Evolutionary conservation across 2,113 vertebrate genomes (phyloP).

Genomic region (Isichthys henryi): DNA sequence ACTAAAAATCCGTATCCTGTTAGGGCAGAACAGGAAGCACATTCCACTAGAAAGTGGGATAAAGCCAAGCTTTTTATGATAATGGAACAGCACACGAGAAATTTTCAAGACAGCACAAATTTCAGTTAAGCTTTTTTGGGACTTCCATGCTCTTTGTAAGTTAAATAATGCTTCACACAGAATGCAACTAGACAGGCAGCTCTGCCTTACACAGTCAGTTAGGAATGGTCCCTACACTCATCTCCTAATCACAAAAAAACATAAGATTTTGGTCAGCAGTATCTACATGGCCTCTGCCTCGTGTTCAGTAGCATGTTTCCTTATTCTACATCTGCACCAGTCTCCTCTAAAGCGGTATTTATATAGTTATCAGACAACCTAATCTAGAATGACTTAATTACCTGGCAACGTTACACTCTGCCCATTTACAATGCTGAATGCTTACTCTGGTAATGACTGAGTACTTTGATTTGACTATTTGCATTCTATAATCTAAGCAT

Average conservation of each 20-base stretch:
- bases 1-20: not conserved
- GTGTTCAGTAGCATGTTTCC: not conserved
- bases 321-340: not conserved
- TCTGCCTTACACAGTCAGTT: not conserved
- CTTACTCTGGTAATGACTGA: not conserved
- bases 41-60: not conserved
- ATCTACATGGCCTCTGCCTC: not conserved
- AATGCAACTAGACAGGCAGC: not conserved
- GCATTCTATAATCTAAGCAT: not conserved
- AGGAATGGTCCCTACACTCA: not conserved
- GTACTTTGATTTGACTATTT: not conserved
- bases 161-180: not conserved
- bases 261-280: not conserved
- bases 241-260: not conserved
- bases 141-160: not conserved
- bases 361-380: not conserved
- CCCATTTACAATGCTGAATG: not conserved
- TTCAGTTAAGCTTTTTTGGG: not conserved
- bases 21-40: not conserved
- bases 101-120: not conserved
- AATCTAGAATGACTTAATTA: not conserved
- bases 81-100: not conserved
- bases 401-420: not conserved
- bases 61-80: not conserved
- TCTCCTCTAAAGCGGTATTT: not conserved